Evolutionary conservation across 2,888 invertebrate genomes (phyloP), one percentile per base, ranked within the genome.

Genomic region (Thera obeliscata): DNA sequence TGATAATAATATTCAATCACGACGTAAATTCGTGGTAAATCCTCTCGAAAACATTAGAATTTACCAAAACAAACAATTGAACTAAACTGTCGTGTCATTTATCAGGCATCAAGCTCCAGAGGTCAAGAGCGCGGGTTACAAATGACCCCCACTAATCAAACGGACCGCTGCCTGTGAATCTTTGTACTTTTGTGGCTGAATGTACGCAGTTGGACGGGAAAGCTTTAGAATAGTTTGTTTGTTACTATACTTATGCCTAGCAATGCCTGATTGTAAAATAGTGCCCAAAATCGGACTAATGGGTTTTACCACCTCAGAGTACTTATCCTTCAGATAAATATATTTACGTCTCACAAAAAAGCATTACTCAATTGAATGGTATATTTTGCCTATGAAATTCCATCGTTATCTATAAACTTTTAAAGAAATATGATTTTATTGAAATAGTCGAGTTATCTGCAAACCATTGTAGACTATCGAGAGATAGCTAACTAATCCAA

Each of bases 141-240:
- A 84, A 85, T 83, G 79, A 74, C 73, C 76, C 75, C 68, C 77
- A 84, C 83, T 79, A 82, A 84, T 84, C 83, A 84, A 73, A 76
- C 76, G 73, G 70, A 67, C 74, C 67, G 49, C 69, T 46, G 64
- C 41, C 22, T 56, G 9, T 11, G 52, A 43, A 65, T 64, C 56
- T 75, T 69, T 69, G 71, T 36, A 66, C 65, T 57, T 59, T 38
- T 57, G 56, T 46, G 52, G 46, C 46, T 48, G 46, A 50, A 49
- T 59, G 52, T 48, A 52, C 56, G 46, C 49, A 56, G 38, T 55
- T 33, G 60, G 43, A 50, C 5, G 49, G 46, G 38, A 56, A 56
- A 56, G 43, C 43, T 56, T 49, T 50, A 36, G 7, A 33, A 33
- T 41, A 11, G 59, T 64, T 41, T 58, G 46, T 35, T 6, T 6